phyloP scores from a whole-genome alignment of 2,888 invertebrate genomes.

The Phortica okadai region DNA sequence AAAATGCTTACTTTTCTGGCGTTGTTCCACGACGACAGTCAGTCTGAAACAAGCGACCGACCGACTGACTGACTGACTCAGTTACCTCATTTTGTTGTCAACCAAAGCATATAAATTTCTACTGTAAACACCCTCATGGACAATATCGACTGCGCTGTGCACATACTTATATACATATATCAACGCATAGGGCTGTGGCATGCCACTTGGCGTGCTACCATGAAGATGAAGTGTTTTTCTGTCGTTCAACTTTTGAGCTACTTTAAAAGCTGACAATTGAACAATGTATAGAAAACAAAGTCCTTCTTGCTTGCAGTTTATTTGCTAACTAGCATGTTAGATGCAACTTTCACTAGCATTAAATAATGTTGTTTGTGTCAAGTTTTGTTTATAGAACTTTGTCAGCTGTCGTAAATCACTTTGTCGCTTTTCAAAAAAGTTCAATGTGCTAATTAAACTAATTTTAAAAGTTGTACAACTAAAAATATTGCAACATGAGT shows the following conservation, averaged over 20 bases:
- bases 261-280: neutral
- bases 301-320: no score
- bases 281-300: no score
- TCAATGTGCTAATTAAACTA: no score
- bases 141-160: neutral
- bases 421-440: no score
- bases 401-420: no score
- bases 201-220: neutral
- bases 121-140: conserved; percentile 7
- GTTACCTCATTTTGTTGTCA: conserved; percentile 17
- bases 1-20: neutral
- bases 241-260: neutral
- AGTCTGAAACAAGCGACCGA: neutral
- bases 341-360: no score
- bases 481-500: no score
- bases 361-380: no score
- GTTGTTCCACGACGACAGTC: neutral
- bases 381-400: no score
- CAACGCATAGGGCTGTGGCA: neutral
- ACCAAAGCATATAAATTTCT: neutral
- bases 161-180: no score
- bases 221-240: neutral
- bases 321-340: no score
- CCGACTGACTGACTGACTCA: neutral
- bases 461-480: no score